A percentile compares a stretch with the other conserved stretches of the same genome.
phyloP scores from a whole-genome alignment of 2,888 invertebrate genomes.

The Tetropium fuscum region DNA sequence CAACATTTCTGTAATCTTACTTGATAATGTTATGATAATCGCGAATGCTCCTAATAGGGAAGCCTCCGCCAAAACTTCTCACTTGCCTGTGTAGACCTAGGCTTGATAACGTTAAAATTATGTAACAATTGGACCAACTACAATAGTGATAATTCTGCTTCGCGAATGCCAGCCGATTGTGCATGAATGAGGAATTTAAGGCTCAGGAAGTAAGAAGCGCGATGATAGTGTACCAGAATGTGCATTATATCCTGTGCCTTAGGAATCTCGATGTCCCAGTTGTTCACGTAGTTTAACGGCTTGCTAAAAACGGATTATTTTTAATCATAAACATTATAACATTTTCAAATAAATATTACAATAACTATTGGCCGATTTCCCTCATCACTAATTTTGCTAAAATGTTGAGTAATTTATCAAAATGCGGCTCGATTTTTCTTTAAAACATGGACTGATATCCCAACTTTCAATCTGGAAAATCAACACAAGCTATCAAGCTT shows the following conservation, averaged over 20 bases:
- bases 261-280: too few relatives aligned
- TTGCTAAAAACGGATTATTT: too few relatives aligned
- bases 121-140: slow-evolving; percentile 10
- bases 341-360: too few relatives aligned
- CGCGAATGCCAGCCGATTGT: slow-evolving; percentile 15
- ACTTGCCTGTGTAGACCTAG: slow-evolving; percentile 8
- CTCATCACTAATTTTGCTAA: too few relatives aligned
- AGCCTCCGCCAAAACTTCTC: slow-evolving; percentile 33
- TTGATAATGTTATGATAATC: slow-evolving; percentile 35
- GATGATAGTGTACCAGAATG: slow-evolving; percentile 1
- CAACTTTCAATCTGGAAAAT: too few relatives aligned
- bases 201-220: neutral
- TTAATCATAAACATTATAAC: too few relatives aligned
- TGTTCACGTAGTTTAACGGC: too few relatives aligned
- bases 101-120: slow-evolving; percentile 8
- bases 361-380: too few relatives aligned
- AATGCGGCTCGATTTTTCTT: too few relatives aligned
- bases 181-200: slow-evolving; percentile 1
- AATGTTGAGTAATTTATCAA: too few relatives aligned
- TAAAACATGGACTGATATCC: too few relatives aligned
- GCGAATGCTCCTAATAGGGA: slow-evolving; percentile 27
- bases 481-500: too few relatives aligned
- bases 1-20: slow-evolving; percentile 33
- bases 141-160: slow-evolving; percentile 13
- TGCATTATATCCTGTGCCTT: neutral